Conservation (phyloP, 2,113 vertebrate genomes). For the Abramis brama region DNA sequence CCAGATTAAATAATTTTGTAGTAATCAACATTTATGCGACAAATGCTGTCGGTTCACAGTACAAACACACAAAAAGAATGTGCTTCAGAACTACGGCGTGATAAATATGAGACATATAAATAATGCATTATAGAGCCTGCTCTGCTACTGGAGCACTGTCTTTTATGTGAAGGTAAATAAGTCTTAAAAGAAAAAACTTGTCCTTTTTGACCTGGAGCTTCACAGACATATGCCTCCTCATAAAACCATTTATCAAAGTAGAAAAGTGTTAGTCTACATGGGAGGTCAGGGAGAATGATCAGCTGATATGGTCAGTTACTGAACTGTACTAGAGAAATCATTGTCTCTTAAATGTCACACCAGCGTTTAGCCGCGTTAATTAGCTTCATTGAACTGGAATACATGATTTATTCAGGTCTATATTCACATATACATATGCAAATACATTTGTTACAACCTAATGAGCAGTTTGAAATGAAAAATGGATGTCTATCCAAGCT, state of each 20-base stretch:
- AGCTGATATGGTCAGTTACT: background rate
- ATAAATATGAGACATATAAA: background rate
- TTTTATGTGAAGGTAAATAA: background rate
- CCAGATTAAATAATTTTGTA: background rate
- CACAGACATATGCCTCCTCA: background rate
- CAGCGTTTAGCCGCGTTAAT: background rate
- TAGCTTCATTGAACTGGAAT: background rate
- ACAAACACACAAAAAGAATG: background rate
- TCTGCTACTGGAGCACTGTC: background rate
- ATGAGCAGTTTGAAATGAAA: slow-evolving; percentile 36
- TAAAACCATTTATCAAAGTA: background rate
- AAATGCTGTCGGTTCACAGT: background rate
- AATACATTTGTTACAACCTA: slow-evolving; percentile 11
- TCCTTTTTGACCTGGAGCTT: background rate
- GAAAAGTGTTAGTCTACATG: background rate
- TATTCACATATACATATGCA: background rate
- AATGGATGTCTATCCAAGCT: slow-evolving; percentile 17
- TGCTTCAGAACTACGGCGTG: no score
- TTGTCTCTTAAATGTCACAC: background rate
- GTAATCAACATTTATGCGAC: background rate
- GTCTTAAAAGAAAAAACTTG: background rate
- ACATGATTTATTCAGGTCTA: background rate
- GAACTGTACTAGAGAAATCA: background rate
- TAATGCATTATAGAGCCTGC: background rate
- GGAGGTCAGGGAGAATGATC: background rate